Evolutionary conservation across 2,888 invertebrate genomes (phyloP).

Genomic region (Pyrrhosoma nymphula): DNA sequence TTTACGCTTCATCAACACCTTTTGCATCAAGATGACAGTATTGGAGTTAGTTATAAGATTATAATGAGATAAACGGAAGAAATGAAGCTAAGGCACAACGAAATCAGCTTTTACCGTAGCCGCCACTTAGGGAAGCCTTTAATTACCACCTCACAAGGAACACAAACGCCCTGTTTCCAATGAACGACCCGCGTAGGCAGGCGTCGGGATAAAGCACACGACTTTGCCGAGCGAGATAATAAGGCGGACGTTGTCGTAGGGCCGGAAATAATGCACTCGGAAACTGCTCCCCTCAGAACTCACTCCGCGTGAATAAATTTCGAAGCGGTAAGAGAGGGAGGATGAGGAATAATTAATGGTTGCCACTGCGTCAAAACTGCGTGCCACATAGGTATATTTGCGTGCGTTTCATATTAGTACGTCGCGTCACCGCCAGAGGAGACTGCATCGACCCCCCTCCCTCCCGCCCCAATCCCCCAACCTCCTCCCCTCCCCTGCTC

Average conservation of each 20-base stretch:
- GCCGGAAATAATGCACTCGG: not conserved
- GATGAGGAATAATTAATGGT: constrained; percentile 16
- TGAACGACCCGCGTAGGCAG: not conserved
- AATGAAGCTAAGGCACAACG: not conserved
- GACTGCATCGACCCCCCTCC: not conserved
- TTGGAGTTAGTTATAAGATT: no score
- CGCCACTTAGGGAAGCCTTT: not conserved
- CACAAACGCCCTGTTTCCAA: not conserved
- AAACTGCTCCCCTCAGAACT: not conserved
- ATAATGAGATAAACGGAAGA: no score
- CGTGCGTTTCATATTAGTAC: no score
- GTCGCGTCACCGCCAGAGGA: not conserved
- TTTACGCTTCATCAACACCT: no score
- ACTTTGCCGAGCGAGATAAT: not conserved
- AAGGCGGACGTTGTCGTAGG: not conserved
- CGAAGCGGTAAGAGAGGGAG: not conserved
- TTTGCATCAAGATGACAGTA: no score
- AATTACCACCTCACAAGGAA: not conserved
- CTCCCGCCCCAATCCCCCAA: not conserved
- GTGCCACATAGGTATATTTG: no score
- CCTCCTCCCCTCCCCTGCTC: not conserved
- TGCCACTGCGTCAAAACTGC: not conserved
- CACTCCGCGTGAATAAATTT: not conserved
- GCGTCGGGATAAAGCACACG: not conserved
- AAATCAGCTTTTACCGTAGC: not conserved